A percentile compares a stretch with the other conserved stretches of the same genome.
These are phyloP conservation scores for Nebria brevicollis DNA, from an alignment of 2,888 invertebrate genomes.

Conservation along the genomic window DNA sequence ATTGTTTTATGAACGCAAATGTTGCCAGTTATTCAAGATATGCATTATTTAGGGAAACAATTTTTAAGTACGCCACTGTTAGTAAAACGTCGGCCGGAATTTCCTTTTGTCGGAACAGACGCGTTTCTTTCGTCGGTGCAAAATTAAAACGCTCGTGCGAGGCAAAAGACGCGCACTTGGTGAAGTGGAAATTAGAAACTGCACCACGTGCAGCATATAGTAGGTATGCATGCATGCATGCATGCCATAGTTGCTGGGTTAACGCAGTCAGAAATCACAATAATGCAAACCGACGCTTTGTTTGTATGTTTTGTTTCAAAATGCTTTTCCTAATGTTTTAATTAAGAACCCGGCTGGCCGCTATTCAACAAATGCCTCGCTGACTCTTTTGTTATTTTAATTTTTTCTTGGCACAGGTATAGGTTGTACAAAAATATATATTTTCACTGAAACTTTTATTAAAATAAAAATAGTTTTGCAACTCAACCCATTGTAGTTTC, in stretches of 20 bases:
- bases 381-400: neutral
- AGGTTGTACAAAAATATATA: neutral
- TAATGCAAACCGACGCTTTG: constrained; percentile 38
- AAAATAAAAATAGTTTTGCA: neutral
- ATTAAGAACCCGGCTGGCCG: constrained; percentile 27
- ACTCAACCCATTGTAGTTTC: neutral
- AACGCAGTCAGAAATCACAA: constrained; percentile 39
- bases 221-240: neutral
- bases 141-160: constrained; percentile 42
- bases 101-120: constrained; percentile 32
- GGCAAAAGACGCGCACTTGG: constrained; percentile 7
- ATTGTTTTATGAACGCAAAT: neutral
- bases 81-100: constrained; percentile 7
- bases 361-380: constrained; percentile 16
- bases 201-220: constrained; percentile 36
- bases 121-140: constrained; percentile 33
- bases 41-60: neutral
- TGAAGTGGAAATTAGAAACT: constrained; percentile 41
- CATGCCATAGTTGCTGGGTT: constrained; percentile 1
- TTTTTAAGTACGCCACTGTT: constrained; percentile 24
- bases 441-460: neutral
- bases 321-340: constrained; percentile 44
- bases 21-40: neutral
- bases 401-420: neutral
- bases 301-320: constrained; percentile 19